These are phyloP conservation scores for Gobionotothen gibberifrons DNA, from an alignment of 2,797 vertebrate species.

Conservation along the genomic window DNA sequence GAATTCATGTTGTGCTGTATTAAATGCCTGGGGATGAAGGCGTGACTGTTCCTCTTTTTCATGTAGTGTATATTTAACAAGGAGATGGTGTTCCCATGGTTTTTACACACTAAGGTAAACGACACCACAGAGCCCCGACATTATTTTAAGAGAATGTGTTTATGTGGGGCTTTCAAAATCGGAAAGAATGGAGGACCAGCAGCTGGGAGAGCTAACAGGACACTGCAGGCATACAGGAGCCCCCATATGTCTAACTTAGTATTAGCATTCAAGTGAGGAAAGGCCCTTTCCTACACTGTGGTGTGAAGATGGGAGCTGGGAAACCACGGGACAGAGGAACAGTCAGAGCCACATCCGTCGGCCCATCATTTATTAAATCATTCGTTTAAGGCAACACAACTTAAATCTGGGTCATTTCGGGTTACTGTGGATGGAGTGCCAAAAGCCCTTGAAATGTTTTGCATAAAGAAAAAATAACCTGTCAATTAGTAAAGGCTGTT, in stretches of 20 bases:
- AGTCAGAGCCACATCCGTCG: slow-evolving; percentile 66
- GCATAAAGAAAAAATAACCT: slow-evolving; percentile 83
- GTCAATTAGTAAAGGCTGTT: slow-evolving; percentile 83
- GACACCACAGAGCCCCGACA: slow-evolving; percentile 24
- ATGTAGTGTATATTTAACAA: slow-evolving; percentile 37
- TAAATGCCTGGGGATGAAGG: slow-evolving; percentile 73
- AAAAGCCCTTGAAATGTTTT: slow-evolving; percentile 86
- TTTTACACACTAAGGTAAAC: slow-evolving; percentile 18
- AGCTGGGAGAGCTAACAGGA: slow-evolving; percentile 36
- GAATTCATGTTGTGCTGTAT: slow-evolving; percentile 94
- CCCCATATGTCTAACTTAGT: slow-evolving; percentile 6
- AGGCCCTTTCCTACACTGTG: slow-evolving; percentile 38
- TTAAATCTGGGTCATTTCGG: slow-evolving; percentile 83
- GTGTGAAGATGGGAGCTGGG: slow-evolving; percentile 26
- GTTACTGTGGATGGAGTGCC: slow-evolving; percentile 95
- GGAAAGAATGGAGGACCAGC: slow-evolving; percentile 25
- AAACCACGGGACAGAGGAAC: slow-evolving; percentile 56
- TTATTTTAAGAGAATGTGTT: slow-evolving; percentile 19
- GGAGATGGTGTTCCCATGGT: slow-evolving; percentile 20
- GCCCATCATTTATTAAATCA: slow-evolving; percentile 75
- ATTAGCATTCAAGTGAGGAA: slow-evolving; percentile 21
- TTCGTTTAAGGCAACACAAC: slow-evolving; percentile 89
- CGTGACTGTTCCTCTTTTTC: slow-evolving; percentile 52
- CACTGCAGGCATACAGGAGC: slow-evolving; percentile 27
- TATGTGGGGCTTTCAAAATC: slow-evolving; percentile 14